Conservation (phyloP, 2,113 vertebrate species). For the Forbesichthys agassizii region DNA sequence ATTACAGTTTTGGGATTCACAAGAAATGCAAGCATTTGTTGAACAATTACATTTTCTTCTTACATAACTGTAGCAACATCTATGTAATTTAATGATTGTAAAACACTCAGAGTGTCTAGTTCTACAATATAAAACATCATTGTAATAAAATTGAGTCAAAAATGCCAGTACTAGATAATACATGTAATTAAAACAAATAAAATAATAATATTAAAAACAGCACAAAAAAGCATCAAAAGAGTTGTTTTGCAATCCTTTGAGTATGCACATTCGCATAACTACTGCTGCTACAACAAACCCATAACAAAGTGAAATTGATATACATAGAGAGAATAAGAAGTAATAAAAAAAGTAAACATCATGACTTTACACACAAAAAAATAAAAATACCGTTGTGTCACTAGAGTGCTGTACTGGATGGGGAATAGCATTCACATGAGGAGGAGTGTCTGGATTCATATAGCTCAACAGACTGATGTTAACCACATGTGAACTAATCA, state of each 20-base stretch:
- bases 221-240: conserved; percentile 36
- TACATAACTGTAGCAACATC: conserved; percentile 44
- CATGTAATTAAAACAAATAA: conserved; percentile 17
- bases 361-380: conserved; percentile 76
- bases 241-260: conserved; percentile 21
- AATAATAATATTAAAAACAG: conserved; percentile 41
- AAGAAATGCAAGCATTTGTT: conserved; percentile 8
- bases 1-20: neutral
- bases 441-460: conserved; percentile 30
- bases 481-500: neutral
- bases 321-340: conserved; percentile 66
- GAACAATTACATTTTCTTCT: conserved; percentile 30
- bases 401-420: conserved; percentile 75
- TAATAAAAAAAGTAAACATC: conserved; percentile 81
- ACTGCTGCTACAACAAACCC: conserved; percentile 26
- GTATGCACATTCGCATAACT: conserved; percentile 34
- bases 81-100: conserved; percentile 38
- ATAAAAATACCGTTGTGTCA: conserved; percentile 81
- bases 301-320: conserved; percentile 47
- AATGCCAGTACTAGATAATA: conserved; percentile 3
- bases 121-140: conserved; percentile 44
- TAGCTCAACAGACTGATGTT: neutral
- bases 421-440: conserved; percentile 32
- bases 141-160: conserved; percentile 29
- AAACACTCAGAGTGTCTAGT: conserved; percentile 38